Conservation (phyloP, 2,797 vertebrate species). For the Sphenodon punctatus region DNA sequence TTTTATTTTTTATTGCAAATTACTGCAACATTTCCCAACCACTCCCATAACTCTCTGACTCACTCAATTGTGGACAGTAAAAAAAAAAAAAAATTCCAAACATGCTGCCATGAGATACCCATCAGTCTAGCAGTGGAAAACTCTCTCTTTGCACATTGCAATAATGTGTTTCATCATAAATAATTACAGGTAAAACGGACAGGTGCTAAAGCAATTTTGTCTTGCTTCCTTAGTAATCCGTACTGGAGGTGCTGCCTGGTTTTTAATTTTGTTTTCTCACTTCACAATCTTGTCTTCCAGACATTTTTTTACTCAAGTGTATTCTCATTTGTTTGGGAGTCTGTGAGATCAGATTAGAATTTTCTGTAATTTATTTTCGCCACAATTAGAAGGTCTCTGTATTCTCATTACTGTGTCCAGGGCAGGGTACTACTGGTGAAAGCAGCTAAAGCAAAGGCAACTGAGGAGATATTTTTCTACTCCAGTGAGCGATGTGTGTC, state of each 20-base stretch:
- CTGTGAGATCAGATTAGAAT: neutral
- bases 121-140: neutral
- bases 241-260: constrained; percentile 18
- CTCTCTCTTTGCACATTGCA: neutral
- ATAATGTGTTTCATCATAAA: neutral
- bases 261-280: constrained; percentile 8
- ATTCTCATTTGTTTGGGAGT: neutral
- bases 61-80: constrained; percentile 25
- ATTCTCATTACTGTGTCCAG: neutral
- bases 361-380: neutral
- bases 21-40: constrained; percentile 46
- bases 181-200: constrained; percentile 8
- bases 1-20: constrained; percentile 38
- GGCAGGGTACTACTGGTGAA: neutral
- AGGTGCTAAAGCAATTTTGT: neutral
- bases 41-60: constrained; percentile 52
- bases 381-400: neutral
- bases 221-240: neutral
- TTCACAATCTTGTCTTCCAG: constrained; percentile 37
- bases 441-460: constrained; percentile 22
- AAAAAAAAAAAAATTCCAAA: neutral
- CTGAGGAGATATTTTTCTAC: neutral
- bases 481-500: constrained; percentile 38
- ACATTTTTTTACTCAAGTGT: constrained; percentile 20
- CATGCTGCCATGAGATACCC: constrained; percentile 1